Base-by-base conservation (phyloP, 2,888 invertebrate genomes). In the Stegophylla sp. region DNA sequence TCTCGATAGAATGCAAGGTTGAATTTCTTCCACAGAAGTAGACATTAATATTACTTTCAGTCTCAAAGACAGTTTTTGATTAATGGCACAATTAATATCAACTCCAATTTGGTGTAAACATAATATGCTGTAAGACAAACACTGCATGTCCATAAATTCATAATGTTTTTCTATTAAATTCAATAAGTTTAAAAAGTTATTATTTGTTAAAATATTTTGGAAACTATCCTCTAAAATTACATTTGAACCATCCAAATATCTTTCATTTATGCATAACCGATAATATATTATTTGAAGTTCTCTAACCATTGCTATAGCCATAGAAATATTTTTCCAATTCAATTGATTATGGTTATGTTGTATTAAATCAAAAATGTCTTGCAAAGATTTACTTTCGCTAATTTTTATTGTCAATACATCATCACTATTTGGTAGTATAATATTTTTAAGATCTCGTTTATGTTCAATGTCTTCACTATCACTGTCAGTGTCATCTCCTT, bases 221-320 rank as follows among this genome's bases (percentile, higher is more conserved):
- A 79, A 79, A 71, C 15, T 71, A 13, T 69, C n/a, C 3, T 45
- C 34, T 13, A 12, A 7, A 71, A 13, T 48, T 0, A n/a, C 17
- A 23, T 51, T 17, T 0, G 51, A 71, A 45, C 28, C 45, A 61
- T 79, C 23, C 0, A 79, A 13, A n/a, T 61, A 61, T 34, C 71
- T 79, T 41, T 79, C 71, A 51, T 23, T 41, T 41, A 51, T n/a
- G 13, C 23, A 79, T 0, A 71, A 51, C 12, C 63, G 61, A 10
- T 59, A 51, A 43, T 51, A 79, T 41, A 71, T 71, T 69, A 79
- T 79, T 79, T 79, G 79, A 61, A 79, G 51, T 51, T 79, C 79
- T 71, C 79, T 79, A 51, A 79, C 15, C 79, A 79, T 79, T n/a
- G 79, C 79, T 41, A 71, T 61, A 34, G 71, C 71, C 71, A 79